Evolutionary conservation across 2,888 invertebrate genomes (phyloP), one percentile per base, ranked within the genome.

Genomic region (Harpalus rubripes): DNA sequence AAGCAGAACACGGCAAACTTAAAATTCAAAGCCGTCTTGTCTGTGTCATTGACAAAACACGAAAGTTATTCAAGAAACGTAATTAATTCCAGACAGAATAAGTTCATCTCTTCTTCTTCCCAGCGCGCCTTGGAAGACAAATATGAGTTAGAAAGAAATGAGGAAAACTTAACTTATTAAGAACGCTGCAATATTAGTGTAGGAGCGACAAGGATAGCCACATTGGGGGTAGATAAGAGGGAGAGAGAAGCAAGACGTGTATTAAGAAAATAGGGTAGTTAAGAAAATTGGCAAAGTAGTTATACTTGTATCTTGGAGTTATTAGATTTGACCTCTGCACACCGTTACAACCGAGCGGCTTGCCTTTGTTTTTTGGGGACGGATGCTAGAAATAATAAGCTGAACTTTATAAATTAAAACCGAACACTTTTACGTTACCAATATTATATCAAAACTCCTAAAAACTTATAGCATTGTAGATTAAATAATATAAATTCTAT

Each of bases 121-220:
- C 5, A 22, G 32, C 52, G 52, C n/a, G 79, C 61, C 61, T 85
- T 52, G 52, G 68, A 87, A 86, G 85, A 85, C 85, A 85, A 85
- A 85, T 85, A 85, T 85, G 85, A 85, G 87, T 87, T 87, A 87
- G 88, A 88, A 89, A 89, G 89, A 90, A 89, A 90, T 89, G 89
- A 88, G 90, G 88, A 89, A 90, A 90, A 90, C 88, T 90, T 90
- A 89, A 89, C 89, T 90, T 90, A 90, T 90, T 90, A 90, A 89
- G 90, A 89, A 90, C 88, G 89, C 89, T 89, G 89, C 88, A 89
- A 89, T 89, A 90, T 90, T 89, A 90, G 89, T 87, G 87, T 87
- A 86, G 88, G 86, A 86, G 86, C 85, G 87, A 87, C 52, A 86
- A 86, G 87, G 88, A 87, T 22, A n/a, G 18, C 78, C 85, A 86